Conservation (phyloP, 2,113 vertebrate genomes). For the Melanerpes aurifrons region DNA sequence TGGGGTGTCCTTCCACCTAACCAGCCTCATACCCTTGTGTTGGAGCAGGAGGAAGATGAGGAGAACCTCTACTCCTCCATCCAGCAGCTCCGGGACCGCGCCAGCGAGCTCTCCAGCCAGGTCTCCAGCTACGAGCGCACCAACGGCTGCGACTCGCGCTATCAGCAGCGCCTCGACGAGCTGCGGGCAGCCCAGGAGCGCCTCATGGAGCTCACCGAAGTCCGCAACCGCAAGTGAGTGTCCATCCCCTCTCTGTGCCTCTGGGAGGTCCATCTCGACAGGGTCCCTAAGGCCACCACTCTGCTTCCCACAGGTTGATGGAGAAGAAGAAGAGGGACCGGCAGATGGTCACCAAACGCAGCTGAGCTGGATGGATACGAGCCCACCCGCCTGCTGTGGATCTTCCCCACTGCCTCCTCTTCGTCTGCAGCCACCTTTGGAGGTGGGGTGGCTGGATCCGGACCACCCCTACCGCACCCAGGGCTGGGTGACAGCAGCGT, state of each 20-base stretch:
- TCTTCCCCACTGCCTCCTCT: not conserved
- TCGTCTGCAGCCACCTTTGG: not conserved
- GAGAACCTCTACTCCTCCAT: constrained; percentile 89
- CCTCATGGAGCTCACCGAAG: constrained; percentile 86
- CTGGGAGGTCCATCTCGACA: fast-evolving
- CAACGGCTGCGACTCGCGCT: constrained; percentile 80
- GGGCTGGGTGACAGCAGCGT: not conserved
- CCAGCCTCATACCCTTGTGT: not conserved
- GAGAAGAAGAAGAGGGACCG: constrained; percentile 88
- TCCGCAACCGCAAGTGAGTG: constrained; percentile 84
- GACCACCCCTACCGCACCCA: fast-evolving
- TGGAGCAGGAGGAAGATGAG: constrained; percentile 84
- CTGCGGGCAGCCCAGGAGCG: constrained; percentile 82
- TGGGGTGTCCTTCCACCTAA: not conserved
- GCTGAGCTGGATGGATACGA: constrained; percentile 34
- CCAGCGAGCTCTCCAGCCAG: constrained; percentile 83
- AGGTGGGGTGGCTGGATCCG: not conserved
- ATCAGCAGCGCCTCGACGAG: constrained; percentile 86
- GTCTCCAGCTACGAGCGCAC: constrained; percentile 83
- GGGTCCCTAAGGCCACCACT: not conserved
- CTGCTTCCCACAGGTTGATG: constrained; percentile 73
- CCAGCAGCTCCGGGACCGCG: constrained; percentile 85
- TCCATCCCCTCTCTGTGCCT: not conserved
- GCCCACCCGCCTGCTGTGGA: not conserved
- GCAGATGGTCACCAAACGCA: constrained; percentile 83